A percentile compares a stretch with the other conserved stretches of the same genome.
Conservation (phyloP, 2,888 invertebrate species). For the Cataglyphis rosenhaueri region DNA sequence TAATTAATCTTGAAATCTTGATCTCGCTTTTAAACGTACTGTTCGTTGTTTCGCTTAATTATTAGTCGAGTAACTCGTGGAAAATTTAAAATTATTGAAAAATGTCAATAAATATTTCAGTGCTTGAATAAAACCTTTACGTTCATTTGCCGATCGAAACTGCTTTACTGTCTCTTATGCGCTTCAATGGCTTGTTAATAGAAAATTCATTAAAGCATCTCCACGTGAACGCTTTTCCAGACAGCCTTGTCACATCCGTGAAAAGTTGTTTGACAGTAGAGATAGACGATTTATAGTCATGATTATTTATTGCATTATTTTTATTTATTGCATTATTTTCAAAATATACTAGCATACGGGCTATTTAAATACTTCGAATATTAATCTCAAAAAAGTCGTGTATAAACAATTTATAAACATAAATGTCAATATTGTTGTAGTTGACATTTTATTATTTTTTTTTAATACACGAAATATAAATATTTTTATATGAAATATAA, state of each 20-base stretch:
- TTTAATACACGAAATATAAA: not conserved
- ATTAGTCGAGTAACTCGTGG: slow-evolving; percentile 3
- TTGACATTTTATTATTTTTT: not conserved
- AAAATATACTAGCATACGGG: not conserved
- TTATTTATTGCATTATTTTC: slow-evolving; percentile 21
- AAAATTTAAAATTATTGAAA: not conserved
- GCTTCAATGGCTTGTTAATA: slow-evolving; percentile 40
- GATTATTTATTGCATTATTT: slow-evolving; percentile 23
- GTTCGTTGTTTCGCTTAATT: slow-evolving; percentile 19
- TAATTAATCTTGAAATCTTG: slow-evolving; percentile 24
- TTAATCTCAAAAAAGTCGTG: not conserved
- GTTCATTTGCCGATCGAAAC: slow-evolving; percentile 1
- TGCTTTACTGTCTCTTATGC: slow-evolving; percentile 28
- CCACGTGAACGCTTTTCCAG: slow-evolving; percentile 31
- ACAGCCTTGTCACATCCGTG: slow-evolving; percentile 6
- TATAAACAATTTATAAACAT: not conserved
- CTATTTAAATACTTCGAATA: not conserved
- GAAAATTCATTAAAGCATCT: slow-evolving; percentile 30
- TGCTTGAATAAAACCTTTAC: slow-evolving; percentile 1
- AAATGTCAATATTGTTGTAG: not conserved
- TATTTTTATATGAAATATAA: not conserved
- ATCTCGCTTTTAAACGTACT: slow-evolving; percentile 21
- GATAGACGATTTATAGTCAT: not conserved
- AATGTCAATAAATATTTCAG: slow-evolving; percentile 21
- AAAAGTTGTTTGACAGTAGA: not conserved